Evolutionary conservation across 2,888 invertebrate species (phyloP).

Genomic region (Melikaiella ostensackeni): DNA sequence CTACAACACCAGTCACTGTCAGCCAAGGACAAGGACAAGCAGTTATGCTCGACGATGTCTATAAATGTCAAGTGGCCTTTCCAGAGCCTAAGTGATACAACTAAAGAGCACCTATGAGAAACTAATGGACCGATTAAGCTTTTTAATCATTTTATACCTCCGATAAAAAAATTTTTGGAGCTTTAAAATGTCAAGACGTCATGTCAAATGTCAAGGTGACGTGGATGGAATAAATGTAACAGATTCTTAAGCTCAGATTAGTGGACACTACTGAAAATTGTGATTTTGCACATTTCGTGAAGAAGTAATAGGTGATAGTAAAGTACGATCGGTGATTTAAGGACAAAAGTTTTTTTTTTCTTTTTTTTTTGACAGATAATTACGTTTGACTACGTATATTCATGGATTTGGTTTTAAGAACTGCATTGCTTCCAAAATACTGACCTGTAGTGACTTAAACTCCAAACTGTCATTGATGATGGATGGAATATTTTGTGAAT

Average conservation of each 20-base stretch:
- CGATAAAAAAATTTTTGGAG: slow-evolving; percentile 23
- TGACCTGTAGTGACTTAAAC: slow-evolving; percentile 40
- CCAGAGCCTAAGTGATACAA: slow-evolving; percentile 76
- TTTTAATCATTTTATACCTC: slow-evolving; percentile 36
- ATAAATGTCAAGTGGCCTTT: slow-evolving; percentile 76
- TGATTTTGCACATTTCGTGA: slow-evolving; percentile 29
- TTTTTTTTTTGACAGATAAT: slow-evolving; percentile 23
- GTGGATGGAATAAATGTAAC: not conserved
- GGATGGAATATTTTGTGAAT: slow-evolving; percentile 39
- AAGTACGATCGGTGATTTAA: slow-evolving; percentile 22
- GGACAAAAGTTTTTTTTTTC: no score
- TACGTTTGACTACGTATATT: slow-evolving; percentile 19
- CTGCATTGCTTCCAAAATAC: slow-evolving; percentile 35
- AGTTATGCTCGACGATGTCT: slow-evolving; percentile 76
- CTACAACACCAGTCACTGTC: slow-evolving; percentile 74
- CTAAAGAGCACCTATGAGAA: slow-evolving; percentile 57
- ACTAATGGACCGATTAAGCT: slow-evolving; percentile 16
- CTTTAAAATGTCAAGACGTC: not conserved
- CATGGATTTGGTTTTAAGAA: slow-evolving; percentile 35
- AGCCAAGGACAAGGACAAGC: slow-evolving; percentile 75
- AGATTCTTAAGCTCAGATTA: slow-evolving; percentile 14
- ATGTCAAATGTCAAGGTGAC: not conserved
- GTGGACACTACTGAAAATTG: slow-evolving; percentile 22
- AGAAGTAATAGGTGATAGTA: slow-evolving; percentile 31
- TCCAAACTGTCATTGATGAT: slow-evolving; percentile 36